Base-by-base conservation (phyloP, 2,888 invertebrate genomes). In the Mesorhabditis belari region DNA sequence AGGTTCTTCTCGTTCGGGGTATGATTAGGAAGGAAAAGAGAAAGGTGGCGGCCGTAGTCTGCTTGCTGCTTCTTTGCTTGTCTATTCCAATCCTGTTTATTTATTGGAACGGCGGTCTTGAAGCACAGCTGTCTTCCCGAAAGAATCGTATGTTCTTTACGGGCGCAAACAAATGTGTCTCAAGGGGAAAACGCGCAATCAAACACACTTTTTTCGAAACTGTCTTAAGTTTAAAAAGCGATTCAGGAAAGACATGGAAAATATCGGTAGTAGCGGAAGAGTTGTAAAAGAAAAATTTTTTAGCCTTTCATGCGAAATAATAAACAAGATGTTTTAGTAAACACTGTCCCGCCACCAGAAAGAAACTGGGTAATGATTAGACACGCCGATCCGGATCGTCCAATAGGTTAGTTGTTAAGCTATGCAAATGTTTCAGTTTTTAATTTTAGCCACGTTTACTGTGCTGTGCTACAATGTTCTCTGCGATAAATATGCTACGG, bases 391-490 rank as follows among this genome's bases (percentile, higher is more conserved):
- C 67, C 71, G n/a, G 78, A 79, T 49, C 63, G 73, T 58, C 76
- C 77, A 9, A 73, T 76, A 51, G 78, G 78, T 79, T 53, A 50
- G 68, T 58, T 49, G 24, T 51, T 29, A 35, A 35, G 12, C n/a
- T 35, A 12, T 35, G 12, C n/a, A 17, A 35, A 55, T 29, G 17
- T 17, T 26, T 24, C 25, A 23, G 1, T 49, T n/a, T 17, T 9
- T 53, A 3, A 24, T 73, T 75, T 60, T 64, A 76, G 77, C 73
- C 4, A 75, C 72, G 83, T 95, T 96, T 86, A 95, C 96, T 74
- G 94, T 96, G 80, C 93, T 98, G 91, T 96, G 96, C 84, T 98
- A 98, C 87, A 98, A 98, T 85, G 94, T 98, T 73, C 86, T 98
- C 75, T 95, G 96, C 85, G 95, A 96, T 86, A 95, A 95, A 85